These are phyloP conservation scores for Myotis planiceps DNA, from an alignment of 2,797 vertebrate species.

Conservation along the genomic window DNA sequence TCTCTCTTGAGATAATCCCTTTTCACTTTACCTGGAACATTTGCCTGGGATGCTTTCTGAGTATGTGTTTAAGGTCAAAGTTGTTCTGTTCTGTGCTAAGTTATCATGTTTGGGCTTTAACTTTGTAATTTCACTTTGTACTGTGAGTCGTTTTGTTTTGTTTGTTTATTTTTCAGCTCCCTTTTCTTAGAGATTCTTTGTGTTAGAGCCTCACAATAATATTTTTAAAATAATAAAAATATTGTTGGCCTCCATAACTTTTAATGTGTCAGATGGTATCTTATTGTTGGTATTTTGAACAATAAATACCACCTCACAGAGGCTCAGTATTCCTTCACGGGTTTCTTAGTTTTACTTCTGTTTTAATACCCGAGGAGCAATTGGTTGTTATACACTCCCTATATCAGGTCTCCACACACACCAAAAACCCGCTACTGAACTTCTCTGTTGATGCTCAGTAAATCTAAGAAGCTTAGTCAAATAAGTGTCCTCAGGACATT, in stretches of 20 bases:
- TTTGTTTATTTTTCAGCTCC: neutral
- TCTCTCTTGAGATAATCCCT: neutral
- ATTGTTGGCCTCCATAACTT: neutral
- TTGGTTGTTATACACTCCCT: neutral
- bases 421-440: neutral
- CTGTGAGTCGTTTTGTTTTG: neutral
- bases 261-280: neutral
- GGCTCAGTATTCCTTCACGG: neutral
- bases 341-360: neutral
- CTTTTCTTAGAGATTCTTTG: neutral
- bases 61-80: slow-evolving; percentile 38
- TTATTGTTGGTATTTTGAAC: slow-evolving; percentile 12
- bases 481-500: neutral
- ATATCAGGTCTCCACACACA: neutral
- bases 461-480: neutral
- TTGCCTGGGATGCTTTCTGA: slow-evolving; percentile 43
- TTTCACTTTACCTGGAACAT: slow-evolving; percentile 36
- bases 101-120: neutral
- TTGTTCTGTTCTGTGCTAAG: slow-evolving; percentile 18
- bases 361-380: neutral
- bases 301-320: slow-evolving; percentile 21
- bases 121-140: neutral
- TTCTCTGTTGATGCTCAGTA: neutral
- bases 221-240: neutral
- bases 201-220: neutral